Evolutionary conservation across 1,140 invertebrate genomes (phyloP).

Genomic region (Ips nitidus): DNA sequence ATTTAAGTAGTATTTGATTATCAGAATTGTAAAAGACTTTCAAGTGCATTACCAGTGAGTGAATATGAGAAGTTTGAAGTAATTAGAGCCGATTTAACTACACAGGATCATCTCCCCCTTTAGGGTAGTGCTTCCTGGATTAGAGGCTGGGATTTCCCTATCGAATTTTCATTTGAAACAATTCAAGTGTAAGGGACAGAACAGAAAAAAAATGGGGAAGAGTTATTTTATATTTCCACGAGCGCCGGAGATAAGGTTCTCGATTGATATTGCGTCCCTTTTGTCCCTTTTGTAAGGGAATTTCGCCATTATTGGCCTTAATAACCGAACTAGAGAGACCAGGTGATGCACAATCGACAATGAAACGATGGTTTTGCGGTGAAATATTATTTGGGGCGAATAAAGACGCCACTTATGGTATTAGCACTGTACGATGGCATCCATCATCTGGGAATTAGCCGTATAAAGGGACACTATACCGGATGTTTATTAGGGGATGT

Average conservation of each 20-base stretch:
- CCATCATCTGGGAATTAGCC: slow-evolving; percentile 18
- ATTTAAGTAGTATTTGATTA: too few species aligned
- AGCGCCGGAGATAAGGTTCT: slow-evolving; percentile 27
- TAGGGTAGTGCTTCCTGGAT: too few species aligned
- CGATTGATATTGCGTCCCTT: slow-evolving; percentile 32
- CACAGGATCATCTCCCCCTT: too few species aligned
- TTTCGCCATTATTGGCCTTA: background rate
- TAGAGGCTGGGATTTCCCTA: too few species aligned
- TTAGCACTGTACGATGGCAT: slow-evolving; percentile 12
- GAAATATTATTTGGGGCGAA: slow-evolving; percentile 19
- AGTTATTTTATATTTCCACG: slow-evolving; percentile 38
- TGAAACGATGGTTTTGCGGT: slow-evolving; percentile 11
- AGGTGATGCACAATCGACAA: background rate
- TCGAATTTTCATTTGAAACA: too few species aligned
- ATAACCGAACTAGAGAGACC: slow-evolving; percentile 2
- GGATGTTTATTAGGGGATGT: background rate
- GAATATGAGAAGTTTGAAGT: too few species aligned
- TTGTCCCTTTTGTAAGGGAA: slow-evolving; percentile 10
- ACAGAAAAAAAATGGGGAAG: slow-evolving; percentile 32
- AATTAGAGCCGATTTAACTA: too few species aligned
- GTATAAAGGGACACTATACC: background rate
- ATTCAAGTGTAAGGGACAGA: too few species aligned
- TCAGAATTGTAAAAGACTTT: too few species aligned
- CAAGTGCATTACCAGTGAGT: too few species aligned
- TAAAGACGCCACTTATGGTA: slow-evolving; percentile 24